phyloP scores from a whole-genome alignment of 2,797 vertebrate genomes.

The Phrynocephalus guinanensis region DNA sequence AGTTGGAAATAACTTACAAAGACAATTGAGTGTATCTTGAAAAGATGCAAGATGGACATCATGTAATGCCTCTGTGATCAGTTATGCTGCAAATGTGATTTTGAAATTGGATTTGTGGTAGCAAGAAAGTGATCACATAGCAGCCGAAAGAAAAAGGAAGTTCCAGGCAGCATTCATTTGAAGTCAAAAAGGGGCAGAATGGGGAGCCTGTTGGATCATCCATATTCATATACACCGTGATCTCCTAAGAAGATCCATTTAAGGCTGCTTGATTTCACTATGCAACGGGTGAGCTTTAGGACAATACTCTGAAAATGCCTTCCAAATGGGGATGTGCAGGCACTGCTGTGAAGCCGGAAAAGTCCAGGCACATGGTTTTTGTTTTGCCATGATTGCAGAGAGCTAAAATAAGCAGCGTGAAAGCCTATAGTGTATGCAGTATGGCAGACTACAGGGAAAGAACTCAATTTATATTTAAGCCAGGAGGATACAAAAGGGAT shows the following conservation, averaged over 20 bases:
- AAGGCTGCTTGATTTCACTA: slow-evolving; percentile 71
- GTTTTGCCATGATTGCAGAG: slow-evolving; percentile 52
- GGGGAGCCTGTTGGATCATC: slow-evolving; percentile 71
- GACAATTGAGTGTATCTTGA: slow-evolving; percentile 50
- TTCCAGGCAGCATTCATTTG: slow-evolving; percentile 58
- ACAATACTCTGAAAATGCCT: slow-evolving; percentile 56
- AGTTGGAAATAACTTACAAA: slow-evolving; percentile 69
- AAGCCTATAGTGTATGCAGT: slow-evolving; percentile 21
- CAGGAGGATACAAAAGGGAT: slow-evolving; percentile 51
- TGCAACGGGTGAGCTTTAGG: slow-evolving; percentile 57
- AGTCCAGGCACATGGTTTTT: slow-evolving; percentile 37
- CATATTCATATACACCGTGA: slow-evolving; percentile 70
- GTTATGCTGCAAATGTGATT: slow-evolving; percentile 75
- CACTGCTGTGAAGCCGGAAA: slow-evolving; percentile 50
- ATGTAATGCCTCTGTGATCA: slow-evolving; percentile 74
- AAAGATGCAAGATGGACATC: slow-evolving; percentile 53
- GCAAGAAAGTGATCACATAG: slow-evolving; percentile 60
- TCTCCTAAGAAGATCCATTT: slow-evolving; percentile 47
- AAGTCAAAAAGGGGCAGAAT: slow-evolving; percentile 70
- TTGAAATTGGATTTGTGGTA: slow-evolving; percentile 76
- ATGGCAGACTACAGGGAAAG: slow-evolving; percentile 33
- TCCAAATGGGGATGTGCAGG: slow-evolving; percentile 39
- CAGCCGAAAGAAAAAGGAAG: slow-evolving; percentile 62
- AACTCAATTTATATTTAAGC: slow-evolving; percentile 46
- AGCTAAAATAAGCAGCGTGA: slow-evolving; percentile 48